Evolutionary conservation across 2,888 invertebrate species (phyloP), one percentile per base, ranked within the genome.

Genomic region (Neria commutata): DNA sequence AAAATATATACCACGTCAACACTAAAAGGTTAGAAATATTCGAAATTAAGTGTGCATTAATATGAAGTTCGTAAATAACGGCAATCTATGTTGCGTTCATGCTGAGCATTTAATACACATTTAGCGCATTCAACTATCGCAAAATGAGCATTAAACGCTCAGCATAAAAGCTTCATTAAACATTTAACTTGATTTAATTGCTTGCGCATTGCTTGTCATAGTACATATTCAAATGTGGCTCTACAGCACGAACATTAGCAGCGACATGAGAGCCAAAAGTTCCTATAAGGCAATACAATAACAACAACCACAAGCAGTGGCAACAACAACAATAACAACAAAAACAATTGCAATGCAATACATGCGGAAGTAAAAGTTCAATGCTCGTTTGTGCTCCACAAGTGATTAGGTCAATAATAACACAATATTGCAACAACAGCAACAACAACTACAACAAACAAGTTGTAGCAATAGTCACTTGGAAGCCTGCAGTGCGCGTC

Each of bases 331-430:
- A 53, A 61, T 50, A 45, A 34, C 46, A 56, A 40, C 29, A 25
- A 59, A n/a, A 40, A 54, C 65, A 67, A 65, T 52, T 66, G 66
- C 67, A 69, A 67, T 69, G 60, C 72, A 72, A 70, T 74, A 75
- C 76, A 79, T 78, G 79, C 79, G 79, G 79, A 79, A 79, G 79
- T 79, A 79, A 79, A 79, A 79, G 79, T 79, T 79, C 79, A 79
- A 79, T 78, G 79, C 74, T 79, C 79, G 78, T 79, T 78, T 76
- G 74, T 79, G 79, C 79, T 79, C 79, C 75, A 79, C 79, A 79
- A 79, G 79, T 79, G 79, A 79, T 79, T 79, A 79, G 79, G 79
- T 79, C 79, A 79, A 79, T 77, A 79, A 79, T 78, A 76, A 71
- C 71, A 76, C 73, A 76, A 71, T 69, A 71, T 73, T 69, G 69